Base-by-base conservation (phyloP, 2,797 vertebrate species). In the Anguilla anguilla region DNA sequence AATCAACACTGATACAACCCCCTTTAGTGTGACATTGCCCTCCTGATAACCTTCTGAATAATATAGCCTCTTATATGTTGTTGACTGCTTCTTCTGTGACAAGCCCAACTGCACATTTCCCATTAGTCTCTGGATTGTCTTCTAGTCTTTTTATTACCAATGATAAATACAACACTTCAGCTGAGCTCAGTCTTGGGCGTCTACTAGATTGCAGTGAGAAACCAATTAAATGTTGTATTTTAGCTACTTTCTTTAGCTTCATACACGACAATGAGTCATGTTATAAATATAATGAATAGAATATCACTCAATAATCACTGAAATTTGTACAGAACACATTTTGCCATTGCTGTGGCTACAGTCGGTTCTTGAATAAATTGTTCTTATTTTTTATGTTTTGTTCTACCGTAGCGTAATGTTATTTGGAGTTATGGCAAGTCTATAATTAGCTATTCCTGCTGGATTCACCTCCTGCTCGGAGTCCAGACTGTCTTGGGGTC, bases 1-100 rank as follows among this genome's bases (percentile, higher is more conserved):
- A 92, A 93, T 93, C 92, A 93, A 91, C 90, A 92, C 92, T 90
- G 93, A 93, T 93, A 89, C 90, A 94, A 95, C 92, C 92, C 90
- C 49, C 67, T 90, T 94, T 92, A 77, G 90, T 93, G 87, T 89
- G 86, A 92, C 35, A 88, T 85, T 89, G 89, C 89, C 88, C 87
- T 57, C 84, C 84, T 86, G 88, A 91, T 90, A 43, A 59, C 87
- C 88, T 91, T 87, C 88, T 91, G 35, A 87, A 90, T 90, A 90
- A 89, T 85, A 91, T 86, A 87, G 92, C 88, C 88, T 9, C 74
- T 39, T 19, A 43, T 77, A 77, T 17, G 72, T 77, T 77, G 31
- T 74, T 74, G 74, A 43, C 74, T 77, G 74, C 4, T 19, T 59
- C 39, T n/a, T 39, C 31, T 77, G 35, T n/a, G 9, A 35, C 35